phyloP scores from a whole-genome alignment of 2,888 invertebrate genomes.

The Orgyia antiqua region DNA sequence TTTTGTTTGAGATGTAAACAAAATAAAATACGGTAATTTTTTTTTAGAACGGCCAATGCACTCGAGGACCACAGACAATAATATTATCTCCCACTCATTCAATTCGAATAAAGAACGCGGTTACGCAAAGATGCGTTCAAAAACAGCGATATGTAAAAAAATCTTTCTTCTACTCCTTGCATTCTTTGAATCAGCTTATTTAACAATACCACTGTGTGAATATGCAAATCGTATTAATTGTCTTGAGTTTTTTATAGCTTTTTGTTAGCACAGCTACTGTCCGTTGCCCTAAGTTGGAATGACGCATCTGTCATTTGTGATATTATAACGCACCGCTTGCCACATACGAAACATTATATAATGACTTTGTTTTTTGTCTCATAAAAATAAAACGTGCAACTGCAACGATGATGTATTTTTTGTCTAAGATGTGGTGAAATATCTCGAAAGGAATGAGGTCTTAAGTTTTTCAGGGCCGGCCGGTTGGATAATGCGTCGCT shows the following conservation, averaged over 20 bases:
- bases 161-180: conserved; percentile 42
- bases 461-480: conserved; percentile 43
- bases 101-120: conserved; percentile 55
- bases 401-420: conserved; percentile 44
- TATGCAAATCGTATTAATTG: conserved; percentile 73
- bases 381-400: conserved; percentile 40
- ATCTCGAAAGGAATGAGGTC: conserved; percentile 46
- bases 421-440: conserved; percentile 49
- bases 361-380: conserved; percentile 48
- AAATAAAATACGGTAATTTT: too few species aligned
- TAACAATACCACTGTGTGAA: conserved; percentile 46
- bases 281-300: conserved; percentile 41
- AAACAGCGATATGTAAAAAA: conserved; percentile 38
- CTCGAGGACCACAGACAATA: too few species aligned
- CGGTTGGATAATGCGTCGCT: conserved; percentile 47
- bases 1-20: too few species aligned
- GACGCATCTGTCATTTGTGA: conserved; percentile 73
- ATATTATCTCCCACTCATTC: conserved; percentile 41
- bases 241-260: conserved; percentile 44
- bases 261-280: conserved; percentile 34
- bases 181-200: conserved; percentile 46
- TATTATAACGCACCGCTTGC: conserved; percentile 60
- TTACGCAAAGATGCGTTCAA: conserved; percentile 66
- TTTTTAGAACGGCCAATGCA: too few species aligned
- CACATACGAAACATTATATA: conserved; percentile 52